Conservation (phyloP, 53 echinoderm and acorn worm genomes). For the Crossaster papposus region DNA sequence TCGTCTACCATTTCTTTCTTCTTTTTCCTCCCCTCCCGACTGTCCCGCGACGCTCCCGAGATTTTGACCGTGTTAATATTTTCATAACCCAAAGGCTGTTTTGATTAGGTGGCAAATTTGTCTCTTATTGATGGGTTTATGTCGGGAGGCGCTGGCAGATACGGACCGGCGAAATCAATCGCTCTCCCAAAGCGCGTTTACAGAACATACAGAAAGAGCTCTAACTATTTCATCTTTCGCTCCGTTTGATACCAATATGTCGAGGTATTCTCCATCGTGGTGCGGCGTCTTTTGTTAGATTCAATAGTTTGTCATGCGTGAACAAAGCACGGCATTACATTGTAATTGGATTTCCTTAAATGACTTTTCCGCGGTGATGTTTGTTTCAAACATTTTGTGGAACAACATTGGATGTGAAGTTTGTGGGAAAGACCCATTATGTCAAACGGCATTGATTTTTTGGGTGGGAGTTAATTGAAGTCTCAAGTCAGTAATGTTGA, state of each 20-base stretch:
- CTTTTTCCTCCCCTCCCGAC: neutral
- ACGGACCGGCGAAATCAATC: constrained; percentile 26
- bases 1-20: neutral
- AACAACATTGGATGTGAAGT: neutral
- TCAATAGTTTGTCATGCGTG: neutral
- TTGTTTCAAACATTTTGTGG: neutral
- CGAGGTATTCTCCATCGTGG: neutral
- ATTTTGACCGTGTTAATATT: constrained; percentile 28
- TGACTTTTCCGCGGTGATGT: neutral
- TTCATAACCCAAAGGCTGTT: constrained; percentile 48
- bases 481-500: neutral
- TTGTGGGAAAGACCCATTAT: neutral
- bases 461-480: neutral
- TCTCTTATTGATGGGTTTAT: constrained; percentile 15
- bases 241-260: neutral
- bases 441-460: neutral
- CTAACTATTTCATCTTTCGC: neutral
- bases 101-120: constrained; percentile 50
- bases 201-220: neutral
- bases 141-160: neutral
- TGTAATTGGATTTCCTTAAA: neutral
- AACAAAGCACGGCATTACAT: neutral
- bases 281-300: neutral
- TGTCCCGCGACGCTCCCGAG: neutral
- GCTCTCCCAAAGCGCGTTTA: neutral